Evolutionary conservation across 2,888 invertebrate genomes (phyloP), one percentile per base, ranked within the genome.

Genomic region (Clivina fossor): DNA sequence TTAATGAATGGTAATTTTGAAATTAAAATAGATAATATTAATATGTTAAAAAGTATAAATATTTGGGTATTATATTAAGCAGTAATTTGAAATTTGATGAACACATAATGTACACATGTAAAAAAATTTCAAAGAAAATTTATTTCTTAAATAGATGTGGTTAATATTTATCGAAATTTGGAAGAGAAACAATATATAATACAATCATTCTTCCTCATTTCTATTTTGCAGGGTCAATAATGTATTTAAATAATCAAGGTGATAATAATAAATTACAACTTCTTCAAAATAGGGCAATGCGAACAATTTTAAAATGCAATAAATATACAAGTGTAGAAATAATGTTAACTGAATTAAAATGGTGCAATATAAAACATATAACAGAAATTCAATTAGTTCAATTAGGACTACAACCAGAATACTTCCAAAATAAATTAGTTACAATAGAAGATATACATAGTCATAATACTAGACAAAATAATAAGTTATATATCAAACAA

Each of bases 231-330:
- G n/a, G n/a, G n/a, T n/a, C n/a, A n/a, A n/a, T n/a, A n/a, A n/a
- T n/a, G n/a, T n/a, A n/a, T n/a, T n/a, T n/a, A n/a, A n/a, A n/a
- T n/a, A n/a, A n/a, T n/a, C n/a, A n/a, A n/a, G 9, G 16, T 37
- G 15, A 37, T 15, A 15, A 19, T 15, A 38, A 38, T 38, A 38
- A 38, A 16, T 5, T 38, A 20, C 19, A 38, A 18, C 11, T 16
- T 19, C 13, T 38, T 16, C 38, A 38, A 19, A 38, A 38, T n/a
- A 15, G 38, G 9, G 15, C 38, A 38, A 38, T 38, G 38, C 19
- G 38, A 38, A 16, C 18, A 16, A 38, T 38, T 19, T 38, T 38
- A 18, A 3, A 8, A 38, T 38, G 38, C 20, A 18, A 38, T 38
- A 38, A 19, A 38, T 38, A 38, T 19, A 38, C 4, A 18, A 16